Base-by-base conservation (phyloP, 2,113 vertebrate genomes). In the Psettodes erumei region DNA sequence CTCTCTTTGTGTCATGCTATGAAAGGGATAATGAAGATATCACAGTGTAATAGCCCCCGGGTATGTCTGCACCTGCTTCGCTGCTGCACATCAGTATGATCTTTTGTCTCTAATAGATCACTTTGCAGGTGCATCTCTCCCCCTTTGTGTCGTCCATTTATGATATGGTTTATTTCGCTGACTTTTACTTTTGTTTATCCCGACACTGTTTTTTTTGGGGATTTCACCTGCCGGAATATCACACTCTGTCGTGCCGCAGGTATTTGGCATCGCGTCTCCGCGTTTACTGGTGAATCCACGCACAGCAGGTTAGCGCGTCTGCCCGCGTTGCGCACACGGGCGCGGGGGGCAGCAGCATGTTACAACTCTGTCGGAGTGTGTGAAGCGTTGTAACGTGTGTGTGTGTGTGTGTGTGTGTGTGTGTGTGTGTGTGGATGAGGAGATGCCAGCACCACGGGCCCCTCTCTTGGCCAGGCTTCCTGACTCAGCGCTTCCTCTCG, bases 401-500 rank as follows among this genome's bases (percentile, higher is more conserved):
- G 68, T n/a, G 75, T 81, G 77, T 86, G 75, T 74, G 82, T 90
- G 68, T n/a, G 75, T 81, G 77, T 86, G 75, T 74, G 54, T 71
- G 84, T 83, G 82, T 90, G 68, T n/a, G 75, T 81, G 77, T 86
- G 75, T 74, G n/a, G 82, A 60, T 76, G 63, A 79, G 50, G 79
- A 88, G 81, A 84, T 92, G 91, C 90, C 91, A 93, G 74, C 90
- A 79, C 85, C 84, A 90, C 72, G 69, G 83, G 85, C 75, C 86
- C 72, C 84, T 87, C 90, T 92, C 85, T 86, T 89, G 88, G 86
- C 87, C 50, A 37, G 77, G 70, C 75, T 54, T 90, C 81, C 92
- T 94, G 91, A 93, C 87, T 93, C 92, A 90, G 92, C 91, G 59
- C 86, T 88, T 88, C 81, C 87, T 86, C 77, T 72, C 84, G 35